Base-by-base conservation (phyloP, 2,797 vertebrate species). In the Scolopax bukidnonensis region DNA sequence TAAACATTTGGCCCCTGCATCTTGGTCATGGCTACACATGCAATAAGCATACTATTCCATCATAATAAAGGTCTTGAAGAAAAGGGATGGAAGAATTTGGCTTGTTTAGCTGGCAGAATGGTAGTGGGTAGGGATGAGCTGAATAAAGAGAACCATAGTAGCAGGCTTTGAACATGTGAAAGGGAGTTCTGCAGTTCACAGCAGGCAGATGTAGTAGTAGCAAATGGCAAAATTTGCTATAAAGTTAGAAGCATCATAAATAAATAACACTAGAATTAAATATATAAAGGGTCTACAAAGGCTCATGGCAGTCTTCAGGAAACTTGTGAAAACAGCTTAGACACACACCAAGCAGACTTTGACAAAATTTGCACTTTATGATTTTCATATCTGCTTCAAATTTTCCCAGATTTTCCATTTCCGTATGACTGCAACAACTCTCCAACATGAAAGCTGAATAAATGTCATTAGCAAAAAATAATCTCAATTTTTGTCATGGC, bases 321-420 rank as follows among this genome's bases (percentile, higher is more conserved):
- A 74, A 64, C 12, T 36, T 56, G 14, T 20, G 16, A 59, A 54
- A 79, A 47, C 54, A 79, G 18, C 41, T 69, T 60, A 73, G 38
- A 36, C 19, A 68, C 17, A 18, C 11, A 89, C 1, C 3, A 73
- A 79, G 43, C 51, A 57, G 36, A 56, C 12, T 24, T 86, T 36
- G 79, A 77, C 61, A 69, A 85, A 89, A 77, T 19, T 59, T 45
- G 38, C 17, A 51, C 65, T 67, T 75, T 1, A 28, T n/a, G n/a
- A 56, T 80, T 90, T 94, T 80, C 69, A 89, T 53, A 84, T 17
- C 71, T 77, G 75, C 41, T 92, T 85, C 38, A 80, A 69, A 65
- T 51, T 41, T 77, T 33, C 17, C 40, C 8, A 30, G 30, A 73
- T 16, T 76, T 16, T n/a, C 56, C 30, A 28, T 70, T 73, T 70